Base-by-base conservation (phyloP, 2,888 invertebrate genomes). In the Cephus sareptanus region DNA sequence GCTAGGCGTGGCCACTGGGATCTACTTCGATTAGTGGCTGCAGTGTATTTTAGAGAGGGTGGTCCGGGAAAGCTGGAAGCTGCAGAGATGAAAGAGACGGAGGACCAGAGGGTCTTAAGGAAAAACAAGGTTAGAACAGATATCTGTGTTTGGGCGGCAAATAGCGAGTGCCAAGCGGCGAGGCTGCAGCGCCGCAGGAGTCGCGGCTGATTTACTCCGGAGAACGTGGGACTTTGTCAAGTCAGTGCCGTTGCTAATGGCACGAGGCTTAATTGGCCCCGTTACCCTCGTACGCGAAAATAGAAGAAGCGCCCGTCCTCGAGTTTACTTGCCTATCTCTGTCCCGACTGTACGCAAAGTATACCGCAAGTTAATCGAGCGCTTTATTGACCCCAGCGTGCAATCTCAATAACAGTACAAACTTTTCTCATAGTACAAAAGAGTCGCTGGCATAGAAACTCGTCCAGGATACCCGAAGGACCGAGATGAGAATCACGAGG, bases 201-300 rank as follows among this genome's bases (percentile, higher is more conserved):
- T 83, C 84, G 78, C 84, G 85, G 84, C 84, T 89, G 89, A 90
- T 89, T 90, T 89, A 89, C 85, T 84, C 79, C 81, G 76, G 76
- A 82, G 85, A 90, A 87, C 85, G 87, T 85, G 79, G 80, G 86
- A 88, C 88, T 89, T 87, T 87, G 89, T 88, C 87, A 86, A 83
- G 81, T 84, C 80, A 83, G 83, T 85, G 85, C 85, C 85, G 84
- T 82, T 83, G 85, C 88, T 89, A 90, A 90, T 89, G 89, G 89
- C 89, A 88, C 87, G 89, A 87, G 84, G 88, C 89, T 89, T 90
- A 90, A 90, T 90, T 90, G 89, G 89, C 89, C 88, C 83, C 88
- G 87, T 90, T 90, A 87, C 87, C 89, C 90, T 37, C 37, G 74
- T 34, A 15, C 74, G 37, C 68, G 23, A 40, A 77, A 74, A 73